Evolutionary conservation across 2,888 invertebrate species (phyloP).

Genomic region (Thereva nobilitata): DNA sequence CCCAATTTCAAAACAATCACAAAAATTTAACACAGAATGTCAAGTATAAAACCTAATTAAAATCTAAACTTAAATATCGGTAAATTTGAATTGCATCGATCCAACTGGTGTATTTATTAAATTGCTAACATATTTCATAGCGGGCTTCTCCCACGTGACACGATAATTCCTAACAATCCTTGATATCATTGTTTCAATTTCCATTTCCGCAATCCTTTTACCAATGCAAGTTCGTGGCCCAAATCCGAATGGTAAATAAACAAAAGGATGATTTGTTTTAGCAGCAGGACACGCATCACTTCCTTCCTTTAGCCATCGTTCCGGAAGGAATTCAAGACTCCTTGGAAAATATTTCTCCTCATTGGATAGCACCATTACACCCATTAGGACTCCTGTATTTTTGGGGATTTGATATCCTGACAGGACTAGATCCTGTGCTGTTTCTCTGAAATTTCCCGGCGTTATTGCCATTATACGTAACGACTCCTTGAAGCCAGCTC

Average conservation of each 20-base stretch:
- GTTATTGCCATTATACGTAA: slow-evolving; percentile 67
- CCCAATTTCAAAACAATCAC: too few species aligned
- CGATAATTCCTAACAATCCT: slow-evolving; percentile 54
- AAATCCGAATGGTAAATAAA: slow-evolving; percentile 69
- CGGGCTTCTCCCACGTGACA: slow-evolving; percentile 48
- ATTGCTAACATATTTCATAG: slow-evolving; percentile 49
- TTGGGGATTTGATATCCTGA: slow-evolving; percentile 69
- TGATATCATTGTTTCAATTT: slow-evolving; percentile 64
- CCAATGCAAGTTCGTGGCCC: slow-evolving; percentile 74
- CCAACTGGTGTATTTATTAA: slow-evolving; percentile 53
- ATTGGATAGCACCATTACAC: slow-evolving; percentile 65
- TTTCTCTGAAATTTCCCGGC: slow-evolving; percentile 64
- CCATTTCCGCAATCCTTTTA: slow-evolving; percentile 73
- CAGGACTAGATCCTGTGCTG: slow-evolving; percentile 64
- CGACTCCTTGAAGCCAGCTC: slow-evolving; percentile 76
- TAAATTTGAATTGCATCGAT: slow-evolving; percentile 54
- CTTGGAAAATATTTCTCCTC: slow-evolving; percentile 67
- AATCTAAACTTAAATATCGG: slow-evolving; percentile 41
- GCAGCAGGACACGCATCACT: slow-evolving; percentile 36
- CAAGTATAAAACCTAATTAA: too few species aligned
- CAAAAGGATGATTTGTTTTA: slow-evolving; percentile 48
- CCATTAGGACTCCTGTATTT: slow-evolving; percentile 73
- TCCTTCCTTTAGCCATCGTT: slow-evolving; percentile 68
- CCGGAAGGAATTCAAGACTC: slow-evolving; percentile 70
- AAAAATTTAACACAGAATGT: too few species aligned